Conservation (phyloP, 2,888 invertebrate genomes). For the Scaptomyza parva region DNA sequence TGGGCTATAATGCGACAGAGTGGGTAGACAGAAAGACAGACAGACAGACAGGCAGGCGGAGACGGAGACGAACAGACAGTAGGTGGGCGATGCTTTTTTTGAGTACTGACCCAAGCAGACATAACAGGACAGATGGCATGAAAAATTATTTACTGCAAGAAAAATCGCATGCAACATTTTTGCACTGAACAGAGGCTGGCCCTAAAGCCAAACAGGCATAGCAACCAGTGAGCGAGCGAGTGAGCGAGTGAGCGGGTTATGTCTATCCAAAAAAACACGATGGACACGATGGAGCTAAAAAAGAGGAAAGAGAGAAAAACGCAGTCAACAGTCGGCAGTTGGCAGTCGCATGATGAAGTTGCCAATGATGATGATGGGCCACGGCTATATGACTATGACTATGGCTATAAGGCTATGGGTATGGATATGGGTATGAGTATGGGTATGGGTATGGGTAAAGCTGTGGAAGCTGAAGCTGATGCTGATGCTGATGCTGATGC, state of each 20-base stretch:
- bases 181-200: conserved; percentile 25
- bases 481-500: conserved; percentile 50
- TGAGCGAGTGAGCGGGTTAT: conserved; percentile 54
- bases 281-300: conserved; percentile 37
- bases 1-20: conserved; percentile 64
- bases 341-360: conserved; percentile 71
- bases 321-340: conserved; percentile 28
- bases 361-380: conserved; percentile 71
- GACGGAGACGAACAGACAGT: not conserved
- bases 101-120: conserved; percentile 45
- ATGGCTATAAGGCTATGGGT: not conserved
- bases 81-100: conserved; percentile 27
- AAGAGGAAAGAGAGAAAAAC: not conserved
- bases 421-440: conserved; percentile 12
- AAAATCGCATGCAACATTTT: conserved; percentile 74
- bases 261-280: conserved; percentile 29
- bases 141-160: conserved; percentile 80
- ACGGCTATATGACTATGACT: conserved; percentile 22
- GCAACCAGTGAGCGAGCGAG: conserved; percentile 41
- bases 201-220: conserved; percentile 37
- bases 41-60: not conserved
- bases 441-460: not conserved
- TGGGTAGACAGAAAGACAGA: conserved; percentile 16
- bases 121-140: conserved; percentile 76
- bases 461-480: not conserved